Percentiles rank a stretch among this genome's conserved stretches.
These are phyloP conservation scores for Acanthaster planci DNA, from an alignment of 35 echinoderm and acorn worm species.

Conservation along the genomic window DNA sequence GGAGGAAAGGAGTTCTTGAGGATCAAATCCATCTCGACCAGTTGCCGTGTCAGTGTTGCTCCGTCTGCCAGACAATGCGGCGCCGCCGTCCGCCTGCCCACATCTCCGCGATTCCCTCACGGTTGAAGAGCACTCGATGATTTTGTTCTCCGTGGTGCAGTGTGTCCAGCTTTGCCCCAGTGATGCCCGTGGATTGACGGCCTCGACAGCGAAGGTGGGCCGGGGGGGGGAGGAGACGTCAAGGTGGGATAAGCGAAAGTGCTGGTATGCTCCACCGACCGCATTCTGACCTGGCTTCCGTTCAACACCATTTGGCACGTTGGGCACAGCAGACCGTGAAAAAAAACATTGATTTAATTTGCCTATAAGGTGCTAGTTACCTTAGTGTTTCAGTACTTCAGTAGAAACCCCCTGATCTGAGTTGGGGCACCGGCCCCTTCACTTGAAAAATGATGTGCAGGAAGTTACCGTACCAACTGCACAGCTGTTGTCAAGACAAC, in stretches of 20 bases:
- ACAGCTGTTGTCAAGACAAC: constrained; percentile 10
- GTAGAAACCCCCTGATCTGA: background rate
- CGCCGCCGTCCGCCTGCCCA: background rate
- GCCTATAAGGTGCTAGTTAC: constrained; percentile 8
- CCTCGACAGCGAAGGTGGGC: too few relatives aligned
- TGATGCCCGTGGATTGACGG: background rate
- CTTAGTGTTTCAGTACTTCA: background rate
- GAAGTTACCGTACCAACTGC: background rate
- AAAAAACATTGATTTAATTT: constrained; percentile 32
- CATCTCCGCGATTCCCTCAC: constrained; percentile 8
- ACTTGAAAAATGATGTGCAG: background rate
- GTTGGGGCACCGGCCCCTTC: constrained; percentile 1
- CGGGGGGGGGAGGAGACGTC: too few relatives aligned
- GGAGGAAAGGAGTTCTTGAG: constrained; percentile 33
- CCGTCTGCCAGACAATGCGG: background rate
- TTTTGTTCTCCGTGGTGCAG: too few relatives aligned
- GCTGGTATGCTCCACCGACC: constrained; percentile 1
- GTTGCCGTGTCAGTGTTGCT: constrained; percentile 30
- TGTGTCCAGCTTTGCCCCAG: background rate
- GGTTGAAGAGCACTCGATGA: background rate
- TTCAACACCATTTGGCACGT: constrained; percentile 18
- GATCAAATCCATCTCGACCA: constrained; percentile 12
- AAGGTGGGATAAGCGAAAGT: background rate
- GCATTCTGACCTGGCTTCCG: background rate
- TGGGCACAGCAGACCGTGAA: constrained; percentile 14